Conservation (phyloP, 2,888 invertebrate genomes). For the Heteromurus nitidus region DNA sequence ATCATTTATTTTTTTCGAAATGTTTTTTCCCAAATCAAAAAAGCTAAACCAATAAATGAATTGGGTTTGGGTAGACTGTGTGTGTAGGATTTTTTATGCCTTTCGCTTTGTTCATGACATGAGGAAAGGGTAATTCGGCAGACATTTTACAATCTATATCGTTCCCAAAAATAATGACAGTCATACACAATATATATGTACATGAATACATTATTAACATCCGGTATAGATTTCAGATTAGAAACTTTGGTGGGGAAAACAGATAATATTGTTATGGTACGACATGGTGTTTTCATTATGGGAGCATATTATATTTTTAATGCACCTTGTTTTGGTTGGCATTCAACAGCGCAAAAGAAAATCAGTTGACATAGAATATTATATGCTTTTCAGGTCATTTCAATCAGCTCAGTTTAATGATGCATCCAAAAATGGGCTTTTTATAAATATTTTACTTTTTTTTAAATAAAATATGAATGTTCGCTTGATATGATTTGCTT, state of each 20-base stretch:
- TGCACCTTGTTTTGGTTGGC: background rate
- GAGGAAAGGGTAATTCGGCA: slow-evolving; percentile 7
- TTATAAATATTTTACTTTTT: background rate
- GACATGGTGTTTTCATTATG: background rate
- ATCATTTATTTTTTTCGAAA: slow-evolving; percentile 41
- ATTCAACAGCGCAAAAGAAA: background rate
- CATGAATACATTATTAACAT: slow-evolving; percentile 40
- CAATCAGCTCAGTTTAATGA: no score
- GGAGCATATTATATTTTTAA: background rate
- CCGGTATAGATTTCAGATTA: slow-evolving; percentile 64
- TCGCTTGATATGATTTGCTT: background rate
- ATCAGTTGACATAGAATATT: no score
- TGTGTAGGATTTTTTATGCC: background rate
- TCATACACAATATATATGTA: slow-evolving; percentile 1
- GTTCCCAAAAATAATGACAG: no score
- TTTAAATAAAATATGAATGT: background rate
- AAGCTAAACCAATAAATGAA: slow-evolving; percentile 40
- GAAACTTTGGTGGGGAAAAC: no score
- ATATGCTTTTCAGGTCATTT: no score
- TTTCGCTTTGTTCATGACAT: background rate
- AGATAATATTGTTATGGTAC: background rate
- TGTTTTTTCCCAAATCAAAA: slow-evolving; percentile 13
- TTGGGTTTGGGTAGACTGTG: background rate
- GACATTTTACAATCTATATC: slow-evolving; percentile 13
- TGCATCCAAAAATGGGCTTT: background rate